A percentile compares a stretch with the other conserved stretches of the same genome.
Conservation (phyloP, 2,888 invertebrate species). For the Idaea aversata region DNA sequence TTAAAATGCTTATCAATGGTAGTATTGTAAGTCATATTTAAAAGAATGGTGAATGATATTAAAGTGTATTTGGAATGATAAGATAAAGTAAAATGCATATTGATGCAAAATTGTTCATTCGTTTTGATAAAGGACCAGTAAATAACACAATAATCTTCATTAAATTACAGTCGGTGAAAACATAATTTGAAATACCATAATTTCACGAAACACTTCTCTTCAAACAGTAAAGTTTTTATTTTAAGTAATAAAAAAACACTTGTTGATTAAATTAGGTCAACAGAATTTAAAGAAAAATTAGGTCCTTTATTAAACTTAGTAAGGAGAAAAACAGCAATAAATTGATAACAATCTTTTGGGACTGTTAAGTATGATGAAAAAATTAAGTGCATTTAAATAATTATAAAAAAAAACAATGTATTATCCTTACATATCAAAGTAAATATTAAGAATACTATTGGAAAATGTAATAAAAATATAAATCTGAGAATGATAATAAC, state of each 20-base stretch:
- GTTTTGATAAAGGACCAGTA: neutral
- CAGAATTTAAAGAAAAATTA: neutral
- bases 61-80: neutral
- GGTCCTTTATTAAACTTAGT: neutral
- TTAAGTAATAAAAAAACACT: too few relatives aligned
- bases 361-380: neutral
- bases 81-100: neutral
- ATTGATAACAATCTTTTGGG: neutral
- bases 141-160: neutral
- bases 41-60: neutral
- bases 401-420: neutral
- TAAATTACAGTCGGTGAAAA: too few relatives aligned
- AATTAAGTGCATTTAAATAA: slow-evolving; percentile 12
- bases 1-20: slow-evolving; percentile 22
- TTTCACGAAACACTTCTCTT: too few relatives aligned
- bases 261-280: too few relatives aligned
- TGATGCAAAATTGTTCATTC: too few relatives aligned
- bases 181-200: too few relatives aligned
- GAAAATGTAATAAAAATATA: neutral
- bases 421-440: neutral
- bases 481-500: neutral
- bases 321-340: neutral
- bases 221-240: too few relatives aligned
- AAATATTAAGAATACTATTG: neutral
- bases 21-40: slow-evolving; percentile 4